Evolutionary conservation across 2,797 vertebrate genomes (phyloP), one percentile per base, ranked within the genome.

Genomic region (Eidolon dupreanum): DNA sequence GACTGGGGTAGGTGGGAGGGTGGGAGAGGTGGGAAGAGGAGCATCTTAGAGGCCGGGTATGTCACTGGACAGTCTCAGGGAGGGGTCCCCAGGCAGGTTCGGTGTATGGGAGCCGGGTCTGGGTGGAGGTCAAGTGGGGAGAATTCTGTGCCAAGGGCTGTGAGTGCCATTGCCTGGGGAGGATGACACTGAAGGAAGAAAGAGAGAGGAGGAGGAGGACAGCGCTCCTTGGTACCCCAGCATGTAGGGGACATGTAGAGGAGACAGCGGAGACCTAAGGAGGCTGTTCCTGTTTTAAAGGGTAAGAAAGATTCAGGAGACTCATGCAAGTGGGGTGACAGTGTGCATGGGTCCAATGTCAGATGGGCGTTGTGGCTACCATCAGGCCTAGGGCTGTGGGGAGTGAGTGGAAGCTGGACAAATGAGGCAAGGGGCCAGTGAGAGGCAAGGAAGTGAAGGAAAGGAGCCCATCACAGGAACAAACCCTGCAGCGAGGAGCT

Each of bases 391-490:
- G 17, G 43, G 19, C 6, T 20, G 11, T 46, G 55, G 38, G 51
- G 16, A n/a, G 53, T 33, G 12, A 8, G 24, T 28, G 8, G 49
- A 17, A 33, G 26, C 15, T 33, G 41, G 55, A 41, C 41, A 17
- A 20, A 46, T 15, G 15, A 68, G 36, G 70, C 63, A 31, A 65
- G 26, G 31, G 53, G 33, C 20, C 13, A 6, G 9, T 1, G 65
- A 33, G 74, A 63, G 53, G 28, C 11, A 20, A 61, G 57, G 7
- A 36, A 22, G 13, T 41, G 31, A n/a, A 49, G 5, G 38, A 36
- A 41, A 70, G 33, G 22, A 31, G 33, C 10, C 5, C 6, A 0
- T 4, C 0, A 0, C 9, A 20, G 71, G 38, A 11, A 57, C 33
- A 41, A 6, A 8, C 3, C 46, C 24, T 43, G 13, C 1, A 4